These are phyloP conservation scores for Lepidothrix coronata DNA, from an alignment of 2,113 vertebrate species.

Conservation along the genomic window DNA sequence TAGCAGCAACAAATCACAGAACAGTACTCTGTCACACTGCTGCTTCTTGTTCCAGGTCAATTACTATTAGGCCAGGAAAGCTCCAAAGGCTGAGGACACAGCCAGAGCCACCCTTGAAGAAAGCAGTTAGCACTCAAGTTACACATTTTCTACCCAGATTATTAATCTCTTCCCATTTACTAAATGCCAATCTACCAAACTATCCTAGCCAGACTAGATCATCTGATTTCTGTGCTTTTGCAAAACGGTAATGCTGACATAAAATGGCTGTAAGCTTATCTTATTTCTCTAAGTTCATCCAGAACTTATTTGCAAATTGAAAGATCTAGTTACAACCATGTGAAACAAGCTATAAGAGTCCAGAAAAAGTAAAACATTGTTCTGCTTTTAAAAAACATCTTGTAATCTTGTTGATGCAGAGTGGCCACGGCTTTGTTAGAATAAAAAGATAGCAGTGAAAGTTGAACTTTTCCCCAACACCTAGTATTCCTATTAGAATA, in stretches of 20 bases:
- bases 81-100: background rate
- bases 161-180: background rate
- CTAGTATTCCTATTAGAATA: background rate
- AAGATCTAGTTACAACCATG: background rate
- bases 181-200: background rate
- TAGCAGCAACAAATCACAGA: background rate
- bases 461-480: background rate
- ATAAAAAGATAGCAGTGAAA: fast-evolving
- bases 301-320: background rate
- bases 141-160: background rate
- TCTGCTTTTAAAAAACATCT: background rate
- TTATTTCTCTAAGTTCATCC: background rate
- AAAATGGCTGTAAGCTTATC: background rate
- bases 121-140: background rate
- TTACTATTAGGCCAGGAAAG: background rate
- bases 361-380: background rate
- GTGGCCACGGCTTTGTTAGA: background rate
- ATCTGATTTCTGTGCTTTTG: background rate
- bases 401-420: background rate
- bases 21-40: background rate
- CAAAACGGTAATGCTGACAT: background rate
- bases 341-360: background rate
- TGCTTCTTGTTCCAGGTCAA: background rate
- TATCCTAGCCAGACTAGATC: background rate
- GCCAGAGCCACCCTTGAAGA: background rate